A percentile compares a stretch with the other conserved stretches of the same genome.
Evolutionary conservation across 64 coral and sea anemone genomes (phyloP).

Genomic region (Pocillopora verrucosa): DNA sequence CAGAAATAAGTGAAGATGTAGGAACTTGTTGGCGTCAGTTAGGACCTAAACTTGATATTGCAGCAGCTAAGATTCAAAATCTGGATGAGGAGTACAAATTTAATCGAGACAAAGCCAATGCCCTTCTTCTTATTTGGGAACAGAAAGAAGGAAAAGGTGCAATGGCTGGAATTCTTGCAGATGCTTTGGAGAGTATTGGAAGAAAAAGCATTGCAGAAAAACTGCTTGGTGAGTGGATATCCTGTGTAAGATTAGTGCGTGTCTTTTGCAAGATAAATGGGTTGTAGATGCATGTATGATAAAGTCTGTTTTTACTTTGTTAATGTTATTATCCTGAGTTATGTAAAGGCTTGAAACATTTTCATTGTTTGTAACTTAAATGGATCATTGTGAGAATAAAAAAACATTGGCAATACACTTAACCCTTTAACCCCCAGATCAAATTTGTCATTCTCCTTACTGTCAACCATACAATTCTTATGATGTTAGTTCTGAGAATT

Average conservation of each 20-base stretch:
- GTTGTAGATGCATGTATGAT: background rate
- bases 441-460: too few species aligned
- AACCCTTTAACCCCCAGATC: too few species aligned
- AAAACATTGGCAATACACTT: too few species aligned
- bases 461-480: too few species aligned
- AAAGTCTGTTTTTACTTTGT: background rate
- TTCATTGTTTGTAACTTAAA: too few species aligned
- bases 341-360: too few species aligned
- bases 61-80: conserved; percentile 59
- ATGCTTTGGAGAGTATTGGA: conserved; percentile 25
- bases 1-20: conserved; percentile 66
- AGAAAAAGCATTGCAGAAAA: conserved; percentile 64
- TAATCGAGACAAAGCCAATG: conserved; percentile 65
- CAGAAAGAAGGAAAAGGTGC: conserved; percentile 15
- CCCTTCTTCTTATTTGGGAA: conserved; percentile 42
- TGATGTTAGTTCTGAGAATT: too few species aligned
- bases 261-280: background rate
- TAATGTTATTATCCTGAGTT: background rate
- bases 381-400: too few species aligned
- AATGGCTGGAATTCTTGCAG: conserved; percentile 28
- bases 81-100: conserved; percentile 52
- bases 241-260: background rate
- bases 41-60: conserved; percentile 50
- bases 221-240: conserved; percentile 33
- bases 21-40: conserved; percentile 71